These are phyloP conservation scores for Oplegnathus fasciatus DNA, from an alignment of 2,113 vertebrate genomes.

Conservation along the genomic window DNA sequence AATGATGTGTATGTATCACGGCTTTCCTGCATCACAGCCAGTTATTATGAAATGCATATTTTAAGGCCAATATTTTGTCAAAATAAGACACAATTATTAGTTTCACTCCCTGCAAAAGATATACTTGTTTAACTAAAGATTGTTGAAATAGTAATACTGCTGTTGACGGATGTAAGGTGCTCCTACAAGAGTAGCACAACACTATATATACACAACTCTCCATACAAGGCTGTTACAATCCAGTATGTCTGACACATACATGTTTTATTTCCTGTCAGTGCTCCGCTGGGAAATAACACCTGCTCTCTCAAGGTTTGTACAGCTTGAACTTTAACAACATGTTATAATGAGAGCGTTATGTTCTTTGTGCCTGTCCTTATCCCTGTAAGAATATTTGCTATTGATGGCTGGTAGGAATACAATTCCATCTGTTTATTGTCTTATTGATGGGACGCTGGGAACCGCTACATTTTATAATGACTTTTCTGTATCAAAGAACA, in stretches of 20 bases:
- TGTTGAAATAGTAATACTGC: neutral
- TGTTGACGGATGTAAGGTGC: neutral
- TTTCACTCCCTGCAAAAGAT: neutral
- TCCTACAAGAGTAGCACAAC: neutral
- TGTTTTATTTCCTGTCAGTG: conserved; percentile 35
- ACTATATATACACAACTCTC: neutral
- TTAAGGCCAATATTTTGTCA: neutral
- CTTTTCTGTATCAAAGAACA: conserved; percentile 60
- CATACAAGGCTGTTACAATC: conserved; percentile 22
- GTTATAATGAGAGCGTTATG: conserved; percentile 54
- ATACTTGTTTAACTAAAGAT: neutral
- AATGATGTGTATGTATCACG: neutral
- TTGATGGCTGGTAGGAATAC: conserved; percentile 56
- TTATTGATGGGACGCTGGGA: conserved; percentile 60
- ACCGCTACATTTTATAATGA: conserved; percentile 46
- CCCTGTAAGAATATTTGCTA: conserved; percentile 52
- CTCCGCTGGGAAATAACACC: conserved; percentile 73
- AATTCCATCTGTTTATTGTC: conserved; percentile 60
- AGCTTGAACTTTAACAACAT: conserved; percentile 60
- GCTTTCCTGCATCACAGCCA: neutral
- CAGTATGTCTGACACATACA: conserved; percentile 33
- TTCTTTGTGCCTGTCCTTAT: conserved; percentile 42
- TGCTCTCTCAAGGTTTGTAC: conserved; percentile 59
- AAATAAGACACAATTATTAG: neutral
- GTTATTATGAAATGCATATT: neutral